A percentile compares a stretch with the other conserved stretches of the same genome.
Evolutionary conservation across 2,888 invertebrate species (phyloP).

Genomic region (Aelia acuminata): DNA sequence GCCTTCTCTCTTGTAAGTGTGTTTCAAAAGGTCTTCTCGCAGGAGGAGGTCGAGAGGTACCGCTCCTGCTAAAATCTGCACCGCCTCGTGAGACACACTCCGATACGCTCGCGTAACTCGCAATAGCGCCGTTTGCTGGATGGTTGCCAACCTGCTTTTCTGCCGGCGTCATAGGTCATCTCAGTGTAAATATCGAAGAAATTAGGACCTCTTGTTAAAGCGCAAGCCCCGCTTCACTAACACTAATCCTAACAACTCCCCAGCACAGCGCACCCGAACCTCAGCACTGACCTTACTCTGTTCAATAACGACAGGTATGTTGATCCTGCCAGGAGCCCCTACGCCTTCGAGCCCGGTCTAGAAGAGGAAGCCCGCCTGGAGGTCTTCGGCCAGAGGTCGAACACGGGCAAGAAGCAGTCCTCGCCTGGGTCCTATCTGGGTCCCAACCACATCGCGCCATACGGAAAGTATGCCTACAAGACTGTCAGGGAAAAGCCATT

Average conservation of each 20-base stretch:
- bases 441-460: conserved; percentile 48
- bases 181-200: too few relatives aligned
- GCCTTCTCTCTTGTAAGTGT: too few relatives aligned
- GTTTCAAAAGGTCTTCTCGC: too few relatives aligned
- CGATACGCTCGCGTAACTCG: too few relatives aligned
- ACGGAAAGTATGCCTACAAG: conserved; percentile 64
- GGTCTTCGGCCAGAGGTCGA: conserved; percentile 65
- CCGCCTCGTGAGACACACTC: too few relatives aligned
- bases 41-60: too few relatives aligned
- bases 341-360: conserved; percentile 70
- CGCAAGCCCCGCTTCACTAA: not conserved
- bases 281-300: not conserved
- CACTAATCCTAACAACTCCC: not conserved
- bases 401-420: conserved; percentile 59
- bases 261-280: not conserved
- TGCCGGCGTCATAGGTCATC: too few relatives aligned
- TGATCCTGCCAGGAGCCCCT: conserved; percentile 71
- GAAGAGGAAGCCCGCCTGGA: conserved; percentile 66
- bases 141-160: too few relatives aligned
- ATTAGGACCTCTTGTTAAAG: too few relatives aligned
- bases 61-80: too few relatives aligned
- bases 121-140: too few relatives aligned
- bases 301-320: conserved; percentile 53
- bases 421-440: conserved; percentile 67
- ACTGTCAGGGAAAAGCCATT: conserved; percentile 72